These are phyloP conservation scores for Thalassaphorura encarpata DNA, from an alignment of 1,140 invertebrate genomes.

Conservation along the genomic window DNA sequence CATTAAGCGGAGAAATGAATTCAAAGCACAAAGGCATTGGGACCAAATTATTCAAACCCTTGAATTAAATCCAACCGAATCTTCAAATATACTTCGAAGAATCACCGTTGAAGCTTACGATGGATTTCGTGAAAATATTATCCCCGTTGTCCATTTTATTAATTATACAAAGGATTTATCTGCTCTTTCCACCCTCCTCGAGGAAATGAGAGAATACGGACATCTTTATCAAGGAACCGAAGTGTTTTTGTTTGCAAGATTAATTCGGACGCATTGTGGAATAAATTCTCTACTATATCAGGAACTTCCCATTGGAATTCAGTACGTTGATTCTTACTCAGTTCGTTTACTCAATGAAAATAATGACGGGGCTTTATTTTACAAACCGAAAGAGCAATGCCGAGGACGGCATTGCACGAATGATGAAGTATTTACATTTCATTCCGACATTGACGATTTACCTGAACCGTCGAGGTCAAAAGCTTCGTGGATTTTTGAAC, in stretches of 20 bases:
- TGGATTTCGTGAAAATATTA: conserved; percentile 12
- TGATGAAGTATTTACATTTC: background rate
- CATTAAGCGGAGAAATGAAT: conserved; percentile 12
- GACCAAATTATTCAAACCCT: conserved; percentile 14
- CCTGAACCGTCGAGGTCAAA: background rate
- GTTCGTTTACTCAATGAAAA: background rate
- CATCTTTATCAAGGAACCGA: conserved; percentile 11
- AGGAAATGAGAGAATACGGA: conserved; percentile 8
- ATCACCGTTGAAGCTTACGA: conserved; percentile 12
- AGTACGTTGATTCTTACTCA: background rate
- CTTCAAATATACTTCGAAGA: conserved; percentile 2
- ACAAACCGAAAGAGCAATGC: background rate
- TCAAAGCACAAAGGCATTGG: conserved; percentile 19
- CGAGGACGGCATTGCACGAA: background rate
- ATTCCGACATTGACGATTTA: background rate
- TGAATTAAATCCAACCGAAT: conserved; percentile 5
- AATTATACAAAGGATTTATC: conserved; percentile 6
- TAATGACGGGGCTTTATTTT: background rate
- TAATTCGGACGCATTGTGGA: background rate
- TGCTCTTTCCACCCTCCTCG: conserved; percentile 10
- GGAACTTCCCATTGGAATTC: background rate
- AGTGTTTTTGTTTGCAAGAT: background rate
- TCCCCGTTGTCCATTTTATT: conserved; percentile 15
- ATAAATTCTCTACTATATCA: background rate
- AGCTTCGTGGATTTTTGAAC: background rate